Conservation (phyloP, 2,888 invertebrate genomes). For the Acanthopleura granulata region DNA sequence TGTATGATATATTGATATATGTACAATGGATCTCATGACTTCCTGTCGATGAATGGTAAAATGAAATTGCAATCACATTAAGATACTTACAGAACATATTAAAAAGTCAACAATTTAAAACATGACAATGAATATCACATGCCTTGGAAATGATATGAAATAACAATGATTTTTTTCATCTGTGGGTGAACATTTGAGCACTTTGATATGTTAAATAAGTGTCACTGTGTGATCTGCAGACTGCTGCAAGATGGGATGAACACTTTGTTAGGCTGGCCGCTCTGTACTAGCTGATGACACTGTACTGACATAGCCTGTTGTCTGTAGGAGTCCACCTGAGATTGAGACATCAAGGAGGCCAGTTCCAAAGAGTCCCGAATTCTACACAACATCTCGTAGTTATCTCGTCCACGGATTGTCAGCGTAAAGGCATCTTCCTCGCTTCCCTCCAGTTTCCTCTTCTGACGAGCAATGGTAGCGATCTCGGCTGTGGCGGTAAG, state of each 20-base stretch:
- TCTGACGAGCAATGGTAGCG: not conserved
- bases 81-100: too few species aligned
- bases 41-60: too few species aligned
- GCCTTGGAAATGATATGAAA: too few species aligned
- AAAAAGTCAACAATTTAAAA: too few species aligned
- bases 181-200: too few species aligned
- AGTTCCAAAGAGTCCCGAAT: conserved; percentile 65
- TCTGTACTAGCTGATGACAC: not conserved
- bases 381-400: conserved; percentile 64
- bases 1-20: too few species aligned
- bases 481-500: not conserved
- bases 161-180: too few species aligned
- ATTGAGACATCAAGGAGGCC: conserved; percentile 54
- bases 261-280: not conserved
- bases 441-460: conserved; percentile 4
- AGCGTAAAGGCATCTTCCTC: conserved; percentile 24
- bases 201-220: not conserved
- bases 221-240: conserved; percentile 4
- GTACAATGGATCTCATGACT: too few species aligned
- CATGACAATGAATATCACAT: too few species aligned
- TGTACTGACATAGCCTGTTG: conserved; percentile 18
- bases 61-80: too few species aligned
- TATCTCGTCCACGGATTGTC: conserved; percentile 64
- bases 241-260: not conserved
- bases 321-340: conserved; percentile 53